These are phyloP conservation scores for Sebastes schlegelii DNA, from an alignment of 2,113 vertebrate species.

Conservation along the genomic window DNA sequence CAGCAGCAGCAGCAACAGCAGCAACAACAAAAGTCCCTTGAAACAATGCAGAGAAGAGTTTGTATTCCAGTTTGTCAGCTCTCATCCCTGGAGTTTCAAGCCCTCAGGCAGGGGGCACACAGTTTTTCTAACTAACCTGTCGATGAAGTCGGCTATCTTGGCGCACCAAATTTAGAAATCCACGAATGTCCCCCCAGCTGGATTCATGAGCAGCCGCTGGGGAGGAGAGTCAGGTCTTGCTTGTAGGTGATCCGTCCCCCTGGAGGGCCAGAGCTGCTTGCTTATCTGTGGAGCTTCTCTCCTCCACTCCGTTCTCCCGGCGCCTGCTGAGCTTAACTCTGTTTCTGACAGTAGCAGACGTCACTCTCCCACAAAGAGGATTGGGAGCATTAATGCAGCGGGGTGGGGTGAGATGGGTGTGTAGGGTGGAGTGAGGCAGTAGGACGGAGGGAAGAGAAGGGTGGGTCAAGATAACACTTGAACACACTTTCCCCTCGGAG, in stretches of 20 bases:
- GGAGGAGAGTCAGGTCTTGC: constrained; percentile 34
- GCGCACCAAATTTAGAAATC: constrained; percentile 5
- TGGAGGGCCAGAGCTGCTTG: constrained; percentile 52
- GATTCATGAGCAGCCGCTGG: not conserved
- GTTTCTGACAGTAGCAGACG: constrained; percentile 86
- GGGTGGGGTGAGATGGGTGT: constrained; percentile 78
- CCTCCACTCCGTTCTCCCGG: constrained; percentile 66
- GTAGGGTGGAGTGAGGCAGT: constrained; percentile 67
- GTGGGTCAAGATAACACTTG: constrained; percentile 65
- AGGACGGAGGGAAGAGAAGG: constrained; percentile 53
- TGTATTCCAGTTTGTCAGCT: constrained; percentile 41
- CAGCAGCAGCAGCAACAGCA: not conserved
- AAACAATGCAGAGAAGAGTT: constrained; percentile 14
- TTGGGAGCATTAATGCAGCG: constrained; percentile 84
- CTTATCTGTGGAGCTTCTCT: constrained; percentile 69
- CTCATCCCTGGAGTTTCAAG: constrained; percentile 19
- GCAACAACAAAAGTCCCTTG: constrained; percentile 1
- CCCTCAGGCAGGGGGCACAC: not conserved
- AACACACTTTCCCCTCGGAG: constrained; percentile 51
- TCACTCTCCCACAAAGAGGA: constrained; percentile 89
- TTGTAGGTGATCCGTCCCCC: constrained; percentile 19
- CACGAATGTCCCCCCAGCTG: constrained; percentile 12
- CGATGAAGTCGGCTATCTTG: constrained; percentile 18
- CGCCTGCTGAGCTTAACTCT: constrained; percentile 83
- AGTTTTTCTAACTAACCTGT: constrained; percentile 40